A percentile compares a stretch with the other conserved stretches of the same genome.
These are phyloP conservation scores for Drosophila mayaguana DNA, from an alignment of 2,888 invertebrate species.

Conservation along the genomic window DNA sequence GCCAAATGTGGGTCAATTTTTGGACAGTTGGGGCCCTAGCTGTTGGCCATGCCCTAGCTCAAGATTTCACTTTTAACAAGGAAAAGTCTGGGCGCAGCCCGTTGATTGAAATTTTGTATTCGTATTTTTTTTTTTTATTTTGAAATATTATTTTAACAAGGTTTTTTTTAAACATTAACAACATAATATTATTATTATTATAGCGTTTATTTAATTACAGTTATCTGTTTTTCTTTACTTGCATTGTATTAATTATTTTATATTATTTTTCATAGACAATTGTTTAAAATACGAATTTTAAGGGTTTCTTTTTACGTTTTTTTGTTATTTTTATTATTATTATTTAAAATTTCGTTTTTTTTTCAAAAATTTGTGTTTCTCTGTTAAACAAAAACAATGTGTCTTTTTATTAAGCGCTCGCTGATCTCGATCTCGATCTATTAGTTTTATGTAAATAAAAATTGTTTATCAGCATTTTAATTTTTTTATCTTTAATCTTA, in stretches of 20 bases:
- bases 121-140: constrained; percentile 77
- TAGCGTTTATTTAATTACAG: constrained; percentile 66
- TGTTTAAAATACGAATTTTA: constrained; percentile 77
- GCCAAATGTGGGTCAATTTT: constrained; percentile 58
- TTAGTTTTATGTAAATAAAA: constrained; percentile 62
- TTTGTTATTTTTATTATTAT: constrained; percentile 4
- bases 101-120: constrained; percentile 66
- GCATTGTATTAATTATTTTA: constrained; percentile 48
- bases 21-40: constrained; percentile 33
- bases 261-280: constrained; percentile 66
- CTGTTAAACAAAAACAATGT: constrained; percentile 56
- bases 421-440: constrained; percentile 41
- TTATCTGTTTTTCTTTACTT: constrained; percentile 68
- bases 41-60: constrained; percentile 37
- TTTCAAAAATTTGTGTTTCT: constrained; percentile 37
- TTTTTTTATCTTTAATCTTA: constrained; percentile 47
- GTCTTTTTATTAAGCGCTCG: constrained; percentile 40
- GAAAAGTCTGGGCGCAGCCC: constrained; percentile 25
- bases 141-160: constrained; percentile 85
- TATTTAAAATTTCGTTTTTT: constrained; percentile 62
- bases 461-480: constrained; percentile 49
- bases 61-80: constrained; percentile 73
- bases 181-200: constrained; percentile 81
- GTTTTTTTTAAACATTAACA: constrained; percentile 85
- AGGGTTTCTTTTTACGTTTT: constrained; percentile 51